These are phyloP conservation scores for Oncopodura yosiiana DNA, from an alignment of 1,140 invertebrate genomes.

Conservation along the genomic window DNA sequence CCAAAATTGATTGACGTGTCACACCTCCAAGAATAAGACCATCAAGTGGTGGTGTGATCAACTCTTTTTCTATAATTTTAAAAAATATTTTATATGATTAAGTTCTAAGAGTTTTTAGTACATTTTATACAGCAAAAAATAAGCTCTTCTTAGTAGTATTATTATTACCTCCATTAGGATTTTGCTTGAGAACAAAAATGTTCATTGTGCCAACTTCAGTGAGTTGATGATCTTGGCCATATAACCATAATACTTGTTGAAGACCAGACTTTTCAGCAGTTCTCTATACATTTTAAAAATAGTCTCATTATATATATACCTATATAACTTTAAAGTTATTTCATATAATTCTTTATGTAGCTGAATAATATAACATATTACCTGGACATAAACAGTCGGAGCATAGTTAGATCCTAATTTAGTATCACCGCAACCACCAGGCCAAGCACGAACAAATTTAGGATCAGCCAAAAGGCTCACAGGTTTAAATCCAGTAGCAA, in stretches of 20 bases:
- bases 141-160: background rate
- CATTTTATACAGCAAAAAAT: too few species aligned
- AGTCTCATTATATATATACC: background rate
- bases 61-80: slow-evolving; percentile 63
- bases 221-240: slow-evolving; percentile 82
- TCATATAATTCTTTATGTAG: background rate
- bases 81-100: background rate
- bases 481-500: slow-evolving; percentile 60
- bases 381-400: slow-evolving; percentile 70
- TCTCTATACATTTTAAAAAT: slow-evolving; percentile 42
- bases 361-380: slow-evolving; percentile 29
- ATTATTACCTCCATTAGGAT: slow-evolving; percentile 75
- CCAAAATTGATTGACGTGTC: slow-evolving; percentile 75
- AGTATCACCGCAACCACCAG: slow-evolving; percentile 83
- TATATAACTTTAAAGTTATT: slow-evolving; percentile 1
- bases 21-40: slow-evolving; percentile 90
- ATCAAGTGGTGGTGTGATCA: slow-evolving; percentile 84
- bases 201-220: slow-evolving; percentile 99
- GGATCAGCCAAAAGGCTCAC: slow-evolving; percentile 73
- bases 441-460: slow-evolving; percentile 77
- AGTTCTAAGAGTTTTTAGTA: background rate
- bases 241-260: slow-evolving; percentile 96
- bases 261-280: slow-evolving; percentile 67
- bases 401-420: slow-evolving; percentile 94
- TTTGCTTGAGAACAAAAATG: slow-evolving; percentile 79